phyloP scores from a whole-genome alignment of 2,797 vertebrate species.

The Bradypodion ventrale region DNA sequence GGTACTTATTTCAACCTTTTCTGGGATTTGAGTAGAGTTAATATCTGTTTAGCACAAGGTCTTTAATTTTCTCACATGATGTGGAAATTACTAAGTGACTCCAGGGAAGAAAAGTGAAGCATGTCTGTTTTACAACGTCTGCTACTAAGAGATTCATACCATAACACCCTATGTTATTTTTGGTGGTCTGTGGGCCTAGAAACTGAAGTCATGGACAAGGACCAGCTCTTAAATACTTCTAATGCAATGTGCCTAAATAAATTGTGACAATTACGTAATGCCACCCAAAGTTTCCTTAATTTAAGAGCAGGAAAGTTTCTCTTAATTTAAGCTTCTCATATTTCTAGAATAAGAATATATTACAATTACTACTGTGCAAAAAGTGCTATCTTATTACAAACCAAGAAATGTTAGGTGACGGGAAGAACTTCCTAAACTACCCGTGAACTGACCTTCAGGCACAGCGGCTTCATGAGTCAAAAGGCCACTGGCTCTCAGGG shows the following conservation, averaged over 20 bases:
- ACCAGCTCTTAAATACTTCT: neutral
- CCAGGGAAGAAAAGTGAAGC: neutral
- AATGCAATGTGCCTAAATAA: neutral
- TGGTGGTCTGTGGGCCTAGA: neutral
- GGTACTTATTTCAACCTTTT: neutral
- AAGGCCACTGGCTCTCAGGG: conserved; percentile 79
- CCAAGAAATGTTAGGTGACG: conserved; percentile 68
- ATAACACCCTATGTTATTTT: neutral
- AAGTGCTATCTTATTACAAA: conserved; percentile 59
- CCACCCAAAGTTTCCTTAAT: conserved; percentile 28
- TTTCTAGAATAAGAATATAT: too few species aligned
- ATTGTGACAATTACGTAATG: too few species aligned
- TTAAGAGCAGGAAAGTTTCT: conserved; percentile 44
- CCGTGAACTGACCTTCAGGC: conserved; percentile 82
- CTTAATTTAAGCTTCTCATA: too few species aligned
- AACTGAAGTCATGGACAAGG: neutral
- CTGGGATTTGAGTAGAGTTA: conserved; percentile 30
- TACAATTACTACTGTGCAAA: conserved; percentile 47
- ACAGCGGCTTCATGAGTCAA: conserved; percentile 78
- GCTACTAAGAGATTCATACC: neutral
- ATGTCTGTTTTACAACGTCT: neutral
- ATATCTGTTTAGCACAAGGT: conserved; percentile 32
- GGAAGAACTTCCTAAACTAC: conserved; percentile 73
- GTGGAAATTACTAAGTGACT: neutral
- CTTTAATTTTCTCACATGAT: neutral